Evolutionary conservation across 2,888 invertebrate species (phyloP), one percentile per base, ranked within the genome.

Genomic region (Syrista parreyssii): DNA sequence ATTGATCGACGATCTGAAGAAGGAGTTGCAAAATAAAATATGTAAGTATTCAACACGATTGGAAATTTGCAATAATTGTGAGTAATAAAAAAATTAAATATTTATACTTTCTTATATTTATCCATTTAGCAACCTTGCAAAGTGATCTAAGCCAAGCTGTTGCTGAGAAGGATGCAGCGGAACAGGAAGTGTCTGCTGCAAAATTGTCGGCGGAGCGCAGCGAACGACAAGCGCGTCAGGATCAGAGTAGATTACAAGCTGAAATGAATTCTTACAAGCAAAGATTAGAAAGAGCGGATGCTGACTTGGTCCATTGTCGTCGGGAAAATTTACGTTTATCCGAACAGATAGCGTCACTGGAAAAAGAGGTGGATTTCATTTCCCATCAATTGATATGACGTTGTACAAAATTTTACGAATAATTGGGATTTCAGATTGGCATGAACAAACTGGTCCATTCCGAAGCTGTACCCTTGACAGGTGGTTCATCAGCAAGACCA

Each of bases 251-350:
- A 1, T 92, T 96, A 9, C 96, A 95, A 84, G 95, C 96, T 0
- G 97, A 97, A 92, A 95, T 95, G 1, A 93, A 91, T 83, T 89
- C 89, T 6, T 89, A 90, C 78, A 90, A 88, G 85, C 96, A 96
- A 89, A 93, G 96, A 35, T 88, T 97, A 84, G 97, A 97, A 88
- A 93, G 97, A 76, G 95, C 96, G 30, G 97, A 97, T 89, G 95
- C 96, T 0, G 97, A 97, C 88, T 88, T 97, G 80, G 93, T 97
- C 55, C 96, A 97, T 86, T 95, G 96, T 31, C 94, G 96, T 73
- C 93, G 97, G 12, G 96, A 97, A 89, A 96, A 97, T 86, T 92
- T 97, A 68, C 94, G 96, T 73, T 93, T 97, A 12, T 94, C 94
- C 23, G 97, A 97, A 88, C 96, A 96, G 88, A 95, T 97, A 68